Base-by-base conservation (phyloP, 2,888 invertebrate genomes). In the Stictocephala bisonia region DNA sequence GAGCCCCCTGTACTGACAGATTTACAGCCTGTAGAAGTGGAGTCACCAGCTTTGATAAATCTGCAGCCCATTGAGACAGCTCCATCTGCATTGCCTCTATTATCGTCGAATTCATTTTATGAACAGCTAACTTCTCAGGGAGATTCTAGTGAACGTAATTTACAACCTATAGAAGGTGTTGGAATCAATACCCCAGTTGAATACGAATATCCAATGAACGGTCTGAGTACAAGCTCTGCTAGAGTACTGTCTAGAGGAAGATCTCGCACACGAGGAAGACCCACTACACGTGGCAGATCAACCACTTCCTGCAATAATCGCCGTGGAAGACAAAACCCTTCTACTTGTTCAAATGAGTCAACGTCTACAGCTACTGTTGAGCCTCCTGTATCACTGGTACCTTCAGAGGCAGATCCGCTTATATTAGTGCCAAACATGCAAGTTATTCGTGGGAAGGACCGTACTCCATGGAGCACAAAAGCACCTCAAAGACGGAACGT, bases 1-100 rank as follows among this genome's bases (percentile, higher is more conserved):
- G 35, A 35, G 35, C 35, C 7, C 35, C 11, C 35, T 35, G 35
- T 35, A n/a, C n/a, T n/a, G n/a, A n/a, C n/a, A 35, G 35, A 35
- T 35, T 35, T 44, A 44, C n/a, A 7, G 50, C 50, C 50, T 50
- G 50, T 50, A 50, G 50, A 44, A 44, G 44, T 18, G 44, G 44
- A 50, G 50, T 50, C 18, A n/a, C 50, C 3, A 50, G 2, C 50
- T 50, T 7, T 50, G 50, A 50, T 50, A 18, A 50, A 50, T 50
- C 50, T 50, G 50, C 50, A 50, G 15, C 50, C 50, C 50, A 50
- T 50, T 50, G 50, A 50, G 50, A 50, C 50, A 50, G 50, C 50
- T 50, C 50, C 50, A 44, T 22, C 50, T 50, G 50, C 50, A 50
- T 50, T 50, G 50, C 50, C 50, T 11, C 20, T 50, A 11, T 50